These are phyloP conservation scores for Cheilosia urbana DNA, from an alignment of 2,888 invertebrate genomes.

Conservation along the genomic window DNA sequence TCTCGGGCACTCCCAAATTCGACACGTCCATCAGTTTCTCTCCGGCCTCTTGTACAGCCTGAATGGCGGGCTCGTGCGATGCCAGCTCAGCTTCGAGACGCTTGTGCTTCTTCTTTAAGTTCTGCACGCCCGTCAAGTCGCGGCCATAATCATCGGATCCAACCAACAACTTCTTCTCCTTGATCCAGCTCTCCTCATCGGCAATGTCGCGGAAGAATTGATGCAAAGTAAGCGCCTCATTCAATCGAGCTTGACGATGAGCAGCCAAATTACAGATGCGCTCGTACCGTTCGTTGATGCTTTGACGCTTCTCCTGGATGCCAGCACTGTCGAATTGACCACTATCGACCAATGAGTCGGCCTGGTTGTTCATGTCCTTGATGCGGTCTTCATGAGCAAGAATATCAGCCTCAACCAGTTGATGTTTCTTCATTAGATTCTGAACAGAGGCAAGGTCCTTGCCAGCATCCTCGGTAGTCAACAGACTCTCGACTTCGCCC, in stretches of 20 bases:
- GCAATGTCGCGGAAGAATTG: conserved; percentile 99
- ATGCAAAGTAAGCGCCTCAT: conserved; percentile 98
- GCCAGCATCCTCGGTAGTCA: conserved; percentile 98
- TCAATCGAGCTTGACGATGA: conserved; percentile 94
- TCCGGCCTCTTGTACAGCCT: conserved; percentile 94
- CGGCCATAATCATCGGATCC: conserved; percentile 99
- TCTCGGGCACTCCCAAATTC: conserved; percentile 95
- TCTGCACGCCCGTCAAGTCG: conserved; percentile 98
- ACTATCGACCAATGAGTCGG: conserved; percentile 97
- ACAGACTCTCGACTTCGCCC: conserved; percentile 97
- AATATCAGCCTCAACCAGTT: conserved; percentile 98
- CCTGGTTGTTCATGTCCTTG: conserved; percentile 97
- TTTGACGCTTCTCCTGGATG: conserved; percentile 96
- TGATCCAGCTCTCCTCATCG: conserved; percentile 99
- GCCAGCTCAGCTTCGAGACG: conserved; percentile 98
- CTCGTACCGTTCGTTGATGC: conserved; percentile 98
- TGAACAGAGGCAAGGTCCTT: conserved; percentile 99
- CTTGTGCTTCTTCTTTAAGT: conserved; percentile 99
- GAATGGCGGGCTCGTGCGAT: conserved; percentile 99
- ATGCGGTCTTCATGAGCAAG: conserved; percentile 98
- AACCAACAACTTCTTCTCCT: conserved; percentile 98
- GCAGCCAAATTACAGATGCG: conserved; percentile 96
- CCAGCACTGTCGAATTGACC: conserved; percentile 99
- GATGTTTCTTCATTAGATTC: conserved; percentile 99
- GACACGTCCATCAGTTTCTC: conserved; percentile 97